Conservation (phyloP, 2,888 invertebrate species). For the Dicycla oo region DNA sequence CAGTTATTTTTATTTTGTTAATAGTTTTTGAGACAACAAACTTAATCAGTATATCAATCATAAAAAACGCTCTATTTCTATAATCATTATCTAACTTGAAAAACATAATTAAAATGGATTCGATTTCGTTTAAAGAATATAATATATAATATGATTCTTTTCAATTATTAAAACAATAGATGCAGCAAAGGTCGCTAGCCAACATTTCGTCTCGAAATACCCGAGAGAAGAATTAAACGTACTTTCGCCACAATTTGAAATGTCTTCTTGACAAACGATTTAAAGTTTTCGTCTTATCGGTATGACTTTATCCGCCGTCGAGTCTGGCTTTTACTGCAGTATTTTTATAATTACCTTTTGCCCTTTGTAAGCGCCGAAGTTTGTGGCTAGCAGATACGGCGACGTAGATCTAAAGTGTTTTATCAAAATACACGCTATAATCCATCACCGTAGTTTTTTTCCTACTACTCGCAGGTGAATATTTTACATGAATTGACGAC, state of each 20-base stretch:
- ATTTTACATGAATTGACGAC: slow-evolving; percentile 7
- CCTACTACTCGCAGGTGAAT: background rate
- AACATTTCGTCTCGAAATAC: slow-evolving; percentile 40
- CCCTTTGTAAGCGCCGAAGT: slow-evolving; percentile 58
- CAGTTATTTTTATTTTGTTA: too few relatives aligned
- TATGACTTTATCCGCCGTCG: slow-evolving; percentile 54
- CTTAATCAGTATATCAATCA: too few relatives aligned
- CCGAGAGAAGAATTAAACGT: slow-evolving; percentile 62
- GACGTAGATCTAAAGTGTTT: slow-evolving; percentile 30
- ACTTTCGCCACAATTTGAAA: slow-evolving; percentile 67
- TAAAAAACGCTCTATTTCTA: background rate
- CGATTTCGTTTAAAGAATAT: background rate
- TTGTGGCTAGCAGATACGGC: slow-evolving; percentile 37
- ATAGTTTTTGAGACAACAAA: too few relatives aligned
- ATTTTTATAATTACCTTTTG: slow-evolving; percentile 71
- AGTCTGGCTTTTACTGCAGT: slow-evolving; percentile 57
- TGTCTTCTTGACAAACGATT: slow-evolving; percentile 70
- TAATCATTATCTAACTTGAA: background rate
- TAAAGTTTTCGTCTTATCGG: slow-evolving; percentile 73
- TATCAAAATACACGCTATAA: slow-evolving; percentile 7
- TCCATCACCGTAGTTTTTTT: background rate
- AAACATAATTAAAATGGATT: slow-evolving; percentile 1
- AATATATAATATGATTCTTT: background rate
- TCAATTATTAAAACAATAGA: slow-evolving; percentile 20
- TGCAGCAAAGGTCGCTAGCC: slow-evolving; percentile 25